phyloP scores from a whole-genome alignment of 64 coral and sea anemone species.

The Porites australiensis region DNA sequence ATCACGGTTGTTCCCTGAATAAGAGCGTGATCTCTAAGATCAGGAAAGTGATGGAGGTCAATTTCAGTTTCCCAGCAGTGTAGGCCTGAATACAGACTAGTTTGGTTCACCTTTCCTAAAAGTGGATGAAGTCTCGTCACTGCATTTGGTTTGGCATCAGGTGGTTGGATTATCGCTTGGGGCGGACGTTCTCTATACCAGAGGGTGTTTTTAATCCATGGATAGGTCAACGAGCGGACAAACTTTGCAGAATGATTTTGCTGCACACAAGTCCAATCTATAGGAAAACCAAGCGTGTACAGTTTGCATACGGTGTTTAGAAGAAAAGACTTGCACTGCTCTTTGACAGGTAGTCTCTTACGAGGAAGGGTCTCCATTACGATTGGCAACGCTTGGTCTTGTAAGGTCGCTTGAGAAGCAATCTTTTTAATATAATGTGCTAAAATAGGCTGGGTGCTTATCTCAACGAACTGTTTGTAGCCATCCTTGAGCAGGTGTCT shows the following conservation, averaged over 20 bases:
- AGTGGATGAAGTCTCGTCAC: conserved; percentile 16
- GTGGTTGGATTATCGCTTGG: background rate
- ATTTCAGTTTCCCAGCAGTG: conserved; percentile 73
- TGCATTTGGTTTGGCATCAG: too few relatives aligned
- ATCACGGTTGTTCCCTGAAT: conserved; percentile 68
- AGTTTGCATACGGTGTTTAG: conserved; percentile 66
- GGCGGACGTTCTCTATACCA: conserved; percentile 39
- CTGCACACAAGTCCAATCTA: conserved; percentile 66
- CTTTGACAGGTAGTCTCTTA: conserved; percentile 51
- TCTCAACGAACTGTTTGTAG: conserved; percentile 71
- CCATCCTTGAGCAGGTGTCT: conserved; percentile 39
- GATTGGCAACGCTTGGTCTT: conserved; percentile 17
- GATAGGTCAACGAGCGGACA: conserved; percentile 59
- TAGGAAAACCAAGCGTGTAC: conserved; percentile 31
- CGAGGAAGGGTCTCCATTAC: conserved; percentile 55
- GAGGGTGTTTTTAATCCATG: conserved; percentile 66
- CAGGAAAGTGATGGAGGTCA: conserved; percentile 49
- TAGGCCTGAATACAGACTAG: conserved; percentile 46
- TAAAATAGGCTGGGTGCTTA: conserved; percentile 72
- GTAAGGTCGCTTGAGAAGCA: conserved; percentile 30
- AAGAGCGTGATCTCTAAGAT: conserved; percentile 69
- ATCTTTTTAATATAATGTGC: conserved; percentile 73
- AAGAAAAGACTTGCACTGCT: conserved; percentile 63
- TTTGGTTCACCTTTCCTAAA: conserved; percentile 32
- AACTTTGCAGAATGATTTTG: conserved; percentile 35